Evolutionary conservation across 2,797 vertebrate species (phyloP).

Genomic region (Gorsachius magnificus): DNA sequence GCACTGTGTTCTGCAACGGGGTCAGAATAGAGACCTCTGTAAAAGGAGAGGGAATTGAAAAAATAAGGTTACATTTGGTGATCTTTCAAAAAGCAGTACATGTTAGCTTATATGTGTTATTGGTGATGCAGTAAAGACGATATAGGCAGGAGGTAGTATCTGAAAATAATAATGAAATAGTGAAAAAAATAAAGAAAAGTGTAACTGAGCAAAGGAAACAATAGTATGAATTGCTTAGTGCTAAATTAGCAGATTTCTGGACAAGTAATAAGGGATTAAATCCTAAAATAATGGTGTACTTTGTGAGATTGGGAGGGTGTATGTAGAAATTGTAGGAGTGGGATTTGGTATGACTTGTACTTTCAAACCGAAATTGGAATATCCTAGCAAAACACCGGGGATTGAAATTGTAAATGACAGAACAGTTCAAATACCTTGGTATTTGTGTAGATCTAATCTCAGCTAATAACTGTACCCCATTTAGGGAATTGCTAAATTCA

Average conservation of each 20-base stretch:
- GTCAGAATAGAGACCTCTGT: neutral
- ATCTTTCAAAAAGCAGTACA: neutral
- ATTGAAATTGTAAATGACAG: neutral
- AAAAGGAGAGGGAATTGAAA: neutral
- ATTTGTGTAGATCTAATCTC: conserved; percentile 9
- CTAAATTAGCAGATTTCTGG: neutral
- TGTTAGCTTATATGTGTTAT: neutral
- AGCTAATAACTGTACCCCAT: neutral
- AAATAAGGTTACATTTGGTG: neutral
- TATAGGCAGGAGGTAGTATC: neutral
- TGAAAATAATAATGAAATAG: neutral
- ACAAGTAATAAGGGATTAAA: neutral
- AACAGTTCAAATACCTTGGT: conserved; percentile 1
- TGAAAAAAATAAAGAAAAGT: neutral
- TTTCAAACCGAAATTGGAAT: neutral
- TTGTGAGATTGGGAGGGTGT: neutral
- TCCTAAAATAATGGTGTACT: neutral
- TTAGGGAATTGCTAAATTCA: conserved; percentile 21
- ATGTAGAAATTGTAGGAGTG: neutral
- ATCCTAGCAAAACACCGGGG: neutral
- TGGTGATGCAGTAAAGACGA: neutral
- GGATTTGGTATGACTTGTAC: neutral
- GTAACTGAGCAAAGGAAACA: neutral
- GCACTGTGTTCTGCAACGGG: neutral
- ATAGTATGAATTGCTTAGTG: neutral